A percentile compares a stretch with the other conserved stretches of the same genome.
phyloP scores from a whole-genome alignment of 2,888 invertebrate species.

The Leuctra nigra region DNA sequence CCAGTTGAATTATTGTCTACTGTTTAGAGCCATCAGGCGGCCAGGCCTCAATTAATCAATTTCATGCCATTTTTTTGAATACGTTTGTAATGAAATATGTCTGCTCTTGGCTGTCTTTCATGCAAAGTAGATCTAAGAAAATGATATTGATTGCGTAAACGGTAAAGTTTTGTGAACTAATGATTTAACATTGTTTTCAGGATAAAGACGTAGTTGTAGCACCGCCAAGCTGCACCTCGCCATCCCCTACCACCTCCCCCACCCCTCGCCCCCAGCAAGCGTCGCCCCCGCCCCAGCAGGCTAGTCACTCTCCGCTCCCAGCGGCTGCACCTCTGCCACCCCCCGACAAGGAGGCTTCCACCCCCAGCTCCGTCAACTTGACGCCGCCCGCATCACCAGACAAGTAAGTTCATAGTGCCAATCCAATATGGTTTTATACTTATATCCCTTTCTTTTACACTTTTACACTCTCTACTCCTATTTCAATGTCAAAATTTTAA shows the following conservation, averaged over 20 bases:
- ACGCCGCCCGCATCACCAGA: conserved; percentile 57
- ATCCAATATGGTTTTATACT: background rate
- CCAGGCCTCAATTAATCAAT: too few species aligned
- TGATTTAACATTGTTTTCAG: background rate
- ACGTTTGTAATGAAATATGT: too few species aligned
- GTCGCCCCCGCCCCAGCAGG: conserved; percentile 14
- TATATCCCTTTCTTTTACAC: background rate
- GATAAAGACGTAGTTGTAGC: background rate
- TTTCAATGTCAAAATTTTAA: background rate
- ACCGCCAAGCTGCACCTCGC: conserved; percentile 20
- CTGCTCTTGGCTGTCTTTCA: too few species aligned
- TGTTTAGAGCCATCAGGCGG: too few species aligned
- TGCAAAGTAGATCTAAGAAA: too few species aligned
- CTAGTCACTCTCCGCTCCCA: conserved; percentile 23
- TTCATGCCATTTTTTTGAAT: too few species aligned
- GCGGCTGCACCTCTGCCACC: background rate
- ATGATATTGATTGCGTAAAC: too few species aligned
- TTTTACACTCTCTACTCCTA: background rate
- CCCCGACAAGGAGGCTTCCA: conserved; percentile 2
- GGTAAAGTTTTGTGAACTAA: background rate
- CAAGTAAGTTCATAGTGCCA: conserved; percentile 49
- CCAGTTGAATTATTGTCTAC: too few species aligned
- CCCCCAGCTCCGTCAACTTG: conserved; percentile 41
- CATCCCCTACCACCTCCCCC: conserved; percentile 23
- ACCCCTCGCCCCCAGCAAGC: conserved; percentile 13